Evolutionary conservation across 2,113 vertebrate species (phyloP), one percentile per base, ranked within the genome.

Genomic region (Heloderma charlesbogerti): DNA sequence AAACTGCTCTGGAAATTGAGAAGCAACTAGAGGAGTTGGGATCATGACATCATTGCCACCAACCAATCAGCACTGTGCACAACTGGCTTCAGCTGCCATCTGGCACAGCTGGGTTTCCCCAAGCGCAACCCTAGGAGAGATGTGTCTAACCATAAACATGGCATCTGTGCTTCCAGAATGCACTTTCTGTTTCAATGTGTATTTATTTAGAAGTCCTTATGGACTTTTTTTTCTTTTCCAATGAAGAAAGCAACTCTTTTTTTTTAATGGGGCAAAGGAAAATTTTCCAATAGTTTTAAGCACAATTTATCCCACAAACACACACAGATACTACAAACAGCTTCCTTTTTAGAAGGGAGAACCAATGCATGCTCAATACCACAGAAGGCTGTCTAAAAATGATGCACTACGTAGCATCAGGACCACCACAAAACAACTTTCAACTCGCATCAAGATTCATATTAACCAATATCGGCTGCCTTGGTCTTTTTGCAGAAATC

Each of bases 381-480:
- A 84, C 83, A 89, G 83, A 93, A 79, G 25, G 79, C 3, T 1
- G 0, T 90, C 91, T 91, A 91, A 90, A 37, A 91, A 83, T 69
- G 54, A 60, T 69, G 81, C 93, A 75, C 31, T 16, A 27, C 25
- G 74, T 43, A 43, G 37, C 74, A 72, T 12, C n/a, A 9, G 15
- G 71, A 20, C n/a, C n/a, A 74, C 72, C n/a, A 74, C 72, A 74
- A 74, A 74, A 37, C 75, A 40, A 40, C 37, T 22, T 40, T 27
- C 75, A 77, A 27, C 40, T 37, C 2, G 18, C 75, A 43, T 43
- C 75, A 22, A 6, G 75, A 22, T 7, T 43, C 75, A 25, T 79
- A 90, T 87, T 92, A 89, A 92, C 34, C 63, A 92, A 3, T 82
- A 93, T 96, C 91, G 95, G 93, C 91, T 92, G 1, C 80, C 89